phyloP scores from a whole-genome alignment of 2,888 invertebrate genomes.

The Coenonympha glycerion region DNA sequence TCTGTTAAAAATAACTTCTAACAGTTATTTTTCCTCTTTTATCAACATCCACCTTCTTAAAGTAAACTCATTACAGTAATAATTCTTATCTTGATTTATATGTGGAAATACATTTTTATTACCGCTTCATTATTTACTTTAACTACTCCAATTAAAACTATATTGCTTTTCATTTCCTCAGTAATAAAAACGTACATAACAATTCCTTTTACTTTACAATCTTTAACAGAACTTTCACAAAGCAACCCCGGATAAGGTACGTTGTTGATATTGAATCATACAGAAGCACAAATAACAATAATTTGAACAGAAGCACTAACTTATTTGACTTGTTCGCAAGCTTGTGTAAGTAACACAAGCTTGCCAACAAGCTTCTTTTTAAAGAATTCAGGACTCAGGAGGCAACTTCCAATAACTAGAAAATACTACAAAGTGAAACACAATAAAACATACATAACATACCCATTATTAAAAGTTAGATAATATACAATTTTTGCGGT shows the following conservation, averaged over 20 bases:
- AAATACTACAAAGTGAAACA: too few species aligned
- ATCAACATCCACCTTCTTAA: too few species aligned
- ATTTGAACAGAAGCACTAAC: not conserved
- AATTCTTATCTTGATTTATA: not conserved
- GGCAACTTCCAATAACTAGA: too few species aligned
- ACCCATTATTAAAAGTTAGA: not conserved
- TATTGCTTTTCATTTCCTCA: not conserved
- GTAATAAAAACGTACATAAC: not conserved
- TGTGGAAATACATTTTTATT: not conserved
- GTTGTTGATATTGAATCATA: not conserved
- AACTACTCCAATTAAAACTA: not conserved
- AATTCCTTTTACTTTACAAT: not conserved
- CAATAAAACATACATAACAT: too few species aligned
- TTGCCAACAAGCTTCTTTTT: not conserved
- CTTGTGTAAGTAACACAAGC: too few species aligned
- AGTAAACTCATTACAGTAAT: not conserved
- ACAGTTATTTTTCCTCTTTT: too few species aligned
- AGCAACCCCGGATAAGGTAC: not conserved
- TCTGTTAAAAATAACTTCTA: too few species aligned
- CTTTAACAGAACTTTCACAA: not conserved
- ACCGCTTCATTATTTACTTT: not conserved
- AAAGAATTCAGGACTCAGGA: too few species aligned
- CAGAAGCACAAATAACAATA: not conserved
- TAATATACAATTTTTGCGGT: too few species aligned
- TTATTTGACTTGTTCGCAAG: too few species aligned